Conservation (phyloP, 2,888 invertebrate species). For the Maniola hyperantus region DNA sequence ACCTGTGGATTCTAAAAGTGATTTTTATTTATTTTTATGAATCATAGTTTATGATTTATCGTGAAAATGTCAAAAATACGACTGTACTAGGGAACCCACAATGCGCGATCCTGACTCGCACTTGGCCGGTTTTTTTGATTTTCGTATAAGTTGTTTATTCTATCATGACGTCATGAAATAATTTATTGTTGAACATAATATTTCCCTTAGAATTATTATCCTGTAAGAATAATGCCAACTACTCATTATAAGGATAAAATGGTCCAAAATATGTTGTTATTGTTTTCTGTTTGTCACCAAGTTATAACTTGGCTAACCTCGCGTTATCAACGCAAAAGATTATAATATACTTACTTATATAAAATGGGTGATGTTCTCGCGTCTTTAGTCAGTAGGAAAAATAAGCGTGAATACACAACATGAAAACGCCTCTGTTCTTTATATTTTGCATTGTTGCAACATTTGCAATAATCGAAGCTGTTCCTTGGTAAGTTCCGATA, state of each 20-base stretch:
- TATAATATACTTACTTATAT: not conserved
- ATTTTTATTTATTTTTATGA: too few species aligned
- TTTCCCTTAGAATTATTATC: not conserved
- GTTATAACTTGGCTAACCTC: not conserved
- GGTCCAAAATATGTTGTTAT: not conserved
- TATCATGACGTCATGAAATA: not conserved
- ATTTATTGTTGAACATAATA: not conserved
- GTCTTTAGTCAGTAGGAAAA: not conserved
- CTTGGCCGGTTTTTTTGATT: too few species aligned
- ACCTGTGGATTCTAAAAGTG: too few species aligned
- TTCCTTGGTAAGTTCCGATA: constrained; percentile 16
- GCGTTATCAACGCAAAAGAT: not conserved
- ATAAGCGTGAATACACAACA: not conserved
- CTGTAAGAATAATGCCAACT: not conserved
- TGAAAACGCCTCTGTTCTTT: constrained; percentile 5
- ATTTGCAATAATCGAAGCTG: constrained; percentile 9
- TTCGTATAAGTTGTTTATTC: not conserved
- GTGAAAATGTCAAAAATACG: too few species aligned
- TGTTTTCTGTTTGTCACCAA: not conserved
- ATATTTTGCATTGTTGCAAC: constrained; percentile 2
- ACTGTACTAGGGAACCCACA: too few species aligned
- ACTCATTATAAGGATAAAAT: not conserved
- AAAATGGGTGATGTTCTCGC: not conserved
- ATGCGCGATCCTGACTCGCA: too few species aligned
- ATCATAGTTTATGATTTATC: too few species aligned